Evolutionary conservation across 2,888 invertebrate genomes (phyloP), one percentile per base, ranked within the genome.

Genomic region (Microplitis deprimator): DNA sequence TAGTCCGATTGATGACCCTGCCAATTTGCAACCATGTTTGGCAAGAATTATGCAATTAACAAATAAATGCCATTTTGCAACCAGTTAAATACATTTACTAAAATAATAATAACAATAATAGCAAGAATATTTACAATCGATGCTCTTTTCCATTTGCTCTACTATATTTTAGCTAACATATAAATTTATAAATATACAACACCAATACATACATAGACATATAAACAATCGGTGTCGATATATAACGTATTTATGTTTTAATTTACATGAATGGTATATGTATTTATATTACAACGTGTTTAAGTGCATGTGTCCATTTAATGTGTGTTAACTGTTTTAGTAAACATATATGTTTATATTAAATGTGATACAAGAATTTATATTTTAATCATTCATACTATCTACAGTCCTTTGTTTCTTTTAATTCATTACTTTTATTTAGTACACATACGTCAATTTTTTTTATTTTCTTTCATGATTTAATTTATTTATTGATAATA

Each of bases 41-140:
- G 84, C 87, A 86, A 85, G 86, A 87, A 87, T 88, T 84, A 88
- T 85, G 86, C 87, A 88, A 88, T 88, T 88, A 88, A 86, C 85
- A 86, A 86, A 87, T 87, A 87, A 87, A 87, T 85, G 85, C 85
- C 16, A 69, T 87, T 87, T 87, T 84, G 84, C 83, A 65, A 38
- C 13, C 13, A 4, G 65, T 38, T 29, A 65, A 20, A 65, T 29
- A 65, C 65, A 8, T 29, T 65, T 65, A 65, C 29, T 29, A 65
- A 20, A 65, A 29, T 65, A 13, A 29, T 38, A 20, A 29, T 20
- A 29, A 13, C 20, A 29, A 20, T 29, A 65, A 29, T 65, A 65
- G 13, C 10, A 29, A 8, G 7, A 29, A 20, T 65, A 29, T 29
- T 65, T 20, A 62, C 62, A 17, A 62, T 6, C 8, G n/a, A 16